These are phyloP conservation scores for Notoglanidium macrostoma DNA, from an alignment of 2,797 vertebrate genomes.

Conservation along the genomic window DNA sequence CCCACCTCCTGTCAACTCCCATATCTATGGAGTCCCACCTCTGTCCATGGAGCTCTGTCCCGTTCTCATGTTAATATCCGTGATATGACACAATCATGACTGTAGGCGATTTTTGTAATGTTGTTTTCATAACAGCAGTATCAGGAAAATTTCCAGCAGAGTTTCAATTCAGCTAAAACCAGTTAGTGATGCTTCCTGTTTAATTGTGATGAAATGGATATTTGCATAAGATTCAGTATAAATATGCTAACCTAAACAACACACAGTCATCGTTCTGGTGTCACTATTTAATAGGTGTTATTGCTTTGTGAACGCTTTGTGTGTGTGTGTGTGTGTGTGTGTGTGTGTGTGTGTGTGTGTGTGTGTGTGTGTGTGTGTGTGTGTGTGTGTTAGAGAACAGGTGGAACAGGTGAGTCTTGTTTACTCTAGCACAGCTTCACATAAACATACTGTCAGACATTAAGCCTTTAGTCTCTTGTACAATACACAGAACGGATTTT, in stretches of 20 bases:
- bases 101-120: background rate
- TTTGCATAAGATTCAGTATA: constrained; percentile 8
- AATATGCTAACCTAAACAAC: background rate
- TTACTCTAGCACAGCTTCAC: constrained; percentile 1
- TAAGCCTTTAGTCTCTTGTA: background rate
- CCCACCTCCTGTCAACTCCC: too few species aligned
- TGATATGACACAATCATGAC: background rate
- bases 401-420: constrained; percentile 24
- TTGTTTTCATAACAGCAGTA: background rate
- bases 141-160: background rate
- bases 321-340: background rate
- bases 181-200: background rate
- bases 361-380: constrained; percentile 1
- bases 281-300: background rate
- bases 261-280: background rate
- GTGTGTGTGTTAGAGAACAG: background rate
- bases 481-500: background rate
- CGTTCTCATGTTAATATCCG: background rate
- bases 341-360: background rate
- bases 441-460: constrained; percentile 1
- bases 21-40: too few species aligned
- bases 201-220: background rate
- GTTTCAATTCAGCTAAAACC: background rate
- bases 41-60: background rate
- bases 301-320: background rate